Conservation (phyloP, 1,140 invertebrate species). For the roundworm (Caenorhabditis elegans) region WBcel235 BX284606.5:3324001-3324500, state of each 20-base stretch:
- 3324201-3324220: background rate
- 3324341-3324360: conserved; percentile 27
- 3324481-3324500: no score
- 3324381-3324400: conserved; percentile 33
- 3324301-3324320: background rate
- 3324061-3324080: background rate
- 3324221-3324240: no score
- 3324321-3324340: conserved; percentile 11
- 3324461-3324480: no score
- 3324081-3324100: background rate
- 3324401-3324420: background rate
- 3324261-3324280: no score
- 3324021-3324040: conserved; percentile 20
- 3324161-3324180: conserved; percentile 23
- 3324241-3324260: no score
- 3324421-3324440: no score
- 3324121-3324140: background rate
- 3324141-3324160: background rate
- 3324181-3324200: background rate
- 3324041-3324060: conserved; percentile 18
- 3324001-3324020: background rate
- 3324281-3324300: no score
- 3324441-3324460: no score
- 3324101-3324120: background rate
- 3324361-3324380: conserved; percentile 24